A percentile compares a stretch with the other conserved stretches of the same genome.
Conservation (phyloP, 2,888 invertebrate species). For the Neoaliturus tenellus region DNA sequence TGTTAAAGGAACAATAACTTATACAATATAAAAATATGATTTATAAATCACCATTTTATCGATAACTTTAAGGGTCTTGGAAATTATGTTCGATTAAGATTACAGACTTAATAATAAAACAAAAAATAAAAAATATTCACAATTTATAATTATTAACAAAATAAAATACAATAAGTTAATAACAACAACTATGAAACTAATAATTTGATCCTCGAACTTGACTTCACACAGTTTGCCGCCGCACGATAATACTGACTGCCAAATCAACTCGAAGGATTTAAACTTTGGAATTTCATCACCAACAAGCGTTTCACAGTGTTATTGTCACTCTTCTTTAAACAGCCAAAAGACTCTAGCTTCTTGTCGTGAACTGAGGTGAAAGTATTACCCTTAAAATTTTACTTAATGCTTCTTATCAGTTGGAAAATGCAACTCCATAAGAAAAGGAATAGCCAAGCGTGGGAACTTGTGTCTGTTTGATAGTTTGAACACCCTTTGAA, state of each 20-base stretch:
- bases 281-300: constrained; percentile 20
- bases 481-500: no score
- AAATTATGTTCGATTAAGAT: constrained; percentile 8
- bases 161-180: constrained; percentile 35
- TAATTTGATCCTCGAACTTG: constrained; percentile 25
- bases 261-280: not conserved
- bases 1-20: constrained; percentile 45
- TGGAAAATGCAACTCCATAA: no score
- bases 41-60: constrained; percentile 9
- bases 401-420: no score
- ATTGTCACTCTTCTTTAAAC: no score
- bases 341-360: no score
- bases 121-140: constrained; percentile 32
- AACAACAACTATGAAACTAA: constrained; percentile 43
- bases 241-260: constrained; percentile 25
- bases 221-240: not conserved
- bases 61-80: constrained; percentile 14
- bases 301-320: not conserved
- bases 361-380: no score
- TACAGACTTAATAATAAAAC: constrained; percentile 40
- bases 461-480: no score
- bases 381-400: no score
- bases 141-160: constrained; percentile 38
- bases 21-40: constrained; percentile 40
- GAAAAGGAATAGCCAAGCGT: no score